phyloP scores from a whole-genome alignment of 2,888 invertebrate species.

The Auanema sp. region DNA sequence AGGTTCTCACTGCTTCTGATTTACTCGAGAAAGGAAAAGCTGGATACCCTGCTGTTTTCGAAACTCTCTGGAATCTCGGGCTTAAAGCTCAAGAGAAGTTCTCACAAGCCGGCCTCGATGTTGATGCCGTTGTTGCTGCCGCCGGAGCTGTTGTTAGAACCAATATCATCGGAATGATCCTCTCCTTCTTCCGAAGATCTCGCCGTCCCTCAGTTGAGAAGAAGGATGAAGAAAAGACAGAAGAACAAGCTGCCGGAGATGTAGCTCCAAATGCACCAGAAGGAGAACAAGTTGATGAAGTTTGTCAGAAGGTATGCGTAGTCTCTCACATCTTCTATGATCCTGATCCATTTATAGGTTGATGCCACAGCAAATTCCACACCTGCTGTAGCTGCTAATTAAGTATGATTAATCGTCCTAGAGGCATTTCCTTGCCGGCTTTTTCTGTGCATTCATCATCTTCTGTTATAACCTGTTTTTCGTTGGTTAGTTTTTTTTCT shows the following conservation, averaged over 20 bases:
- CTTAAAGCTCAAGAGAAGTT: slow-evolving; percentile 47
- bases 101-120: slow-evolving; percentile 43
- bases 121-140: slow-evolving; percentile 47
- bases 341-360: slow-evolving; percentile 4
- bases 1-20: slow-evolving; percentile 53
- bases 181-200: slow-evolving; percentile 52
- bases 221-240: slow-evolving; percentile 12
- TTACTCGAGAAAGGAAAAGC: slow-evolving; percentile 59
- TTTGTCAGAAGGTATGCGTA: slow-evolving; percentile 6
- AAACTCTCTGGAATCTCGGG: slow-evolving; percentile 55
- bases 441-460: slow-evolving; percentile 1
- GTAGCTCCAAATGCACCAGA: slow-evolving; percentile 14
- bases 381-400: slow-evolving; percentile 9
- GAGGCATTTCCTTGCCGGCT: neutral
- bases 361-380: slow-evolving; percentile 5
- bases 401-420: neutral
- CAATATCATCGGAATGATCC: slow-evolving; percentile 49
- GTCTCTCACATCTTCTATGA: neutral
- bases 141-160: slow-evolving; percentile 45
- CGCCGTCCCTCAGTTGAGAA: slow-evolving; percentile 16
- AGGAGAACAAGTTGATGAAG: slow-evolving; percentile 18
- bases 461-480: slow-evolving; percentile 2
- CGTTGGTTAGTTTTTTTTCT: neutral
- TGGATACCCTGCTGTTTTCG: slow-evolving; percentile 56
- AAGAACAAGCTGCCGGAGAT: slow-evolving; percentile 7